Evolutionary conservation across 2,888 invertebrate species (phyloP).

Genomic region (Amphipyra berbera): DNA sequence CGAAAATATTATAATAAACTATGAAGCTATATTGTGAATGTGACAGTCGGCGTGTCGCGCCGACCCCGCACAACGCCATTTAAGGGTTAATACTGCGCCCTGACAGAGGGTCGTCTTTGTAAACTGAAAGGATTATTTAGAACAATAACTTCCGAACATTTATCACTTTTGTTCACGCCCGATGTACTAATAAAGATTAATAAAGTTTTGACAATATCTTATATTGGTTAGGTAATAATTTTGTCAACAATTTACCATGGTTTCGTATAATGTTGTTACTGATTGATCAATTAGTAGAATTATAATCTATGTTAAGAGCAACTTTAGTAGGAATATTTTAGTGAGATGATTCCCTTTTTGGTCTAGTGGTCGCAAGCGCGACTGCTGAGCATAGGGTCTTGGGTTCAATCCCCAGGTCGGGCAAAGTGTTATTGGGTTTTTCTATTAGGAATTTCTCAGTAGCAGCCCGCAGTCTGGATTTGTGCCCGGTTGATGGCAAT

Average conservation of each 20-base stretch:
- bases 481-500: too few relatives aligned
- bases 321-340: too few relatives aligned
- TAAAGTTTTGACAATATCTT: conserved; percentile 73
- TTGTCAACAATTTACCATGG: conserved; percentile 32
- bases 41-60: conserved; percentile 87
- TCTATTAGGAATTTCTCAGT: too few relatives aligned
- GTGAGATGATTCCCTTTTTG: too few relatives aligned
- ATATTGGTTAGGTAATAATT: conserved; percentile 55
- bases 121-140: conserved; percentile 84
- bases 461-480: too few relatives aligned
- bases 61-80: conserved; percentile 74
- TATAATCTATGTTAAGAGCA: background rate
- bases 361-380: too few relatives aligned
- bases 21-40: conserved; percentile 86
- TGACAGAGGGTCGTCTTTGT: conserved; percentile 83
- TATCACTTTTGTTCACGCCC: conserved; percentile 82
- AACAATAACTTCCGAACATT: conserved; percentile 83
- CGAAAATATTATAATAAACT: conserved; percentile 88
- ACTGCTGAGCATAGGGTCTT: too few relatives aligned
- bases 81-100: conserved; percentile 79
- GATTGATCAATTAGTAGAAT: conserved; percentile 35
- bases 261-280: conserved; percentile 14
- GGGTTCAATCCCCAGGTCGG: too few relatives aligned
- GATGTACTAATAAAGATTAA: conserved; percentile 77
- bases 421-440: too few relatives aligned